Evolutionary conservation across 2,113 vertebrate genomes (phyloP).

Genomic region (Saimiri boliviensis): DNA sequence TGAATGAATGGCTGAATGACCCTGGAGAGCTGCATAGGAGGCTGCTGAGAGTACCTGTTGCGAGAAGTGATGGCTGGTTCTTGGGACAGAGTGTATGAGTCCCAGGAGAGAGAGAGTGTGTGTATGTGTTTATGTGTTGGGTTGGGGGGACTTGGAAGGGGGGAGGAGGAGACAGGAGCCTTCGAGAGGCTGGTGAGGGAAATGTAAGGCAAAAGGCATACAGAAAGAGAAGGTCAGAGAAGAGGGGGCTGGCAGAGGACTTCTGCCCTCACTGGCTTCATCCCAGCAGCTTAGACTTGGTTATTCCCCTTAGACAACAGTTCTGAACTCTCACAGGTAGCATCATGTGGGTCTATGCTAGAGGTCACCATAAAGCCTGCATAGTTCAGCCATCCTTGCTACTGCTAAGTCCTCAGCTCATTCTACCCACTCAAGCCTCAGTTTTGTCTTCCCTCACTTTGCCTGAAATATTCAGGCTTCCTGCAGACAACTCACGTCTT

Average conservation of each 20-base stretch:
- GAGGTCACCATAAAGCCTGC: no score
- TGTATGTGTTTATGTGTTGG: no score
- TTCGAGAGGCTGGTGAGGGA: neutral
- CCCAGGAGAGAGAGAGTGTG: neutral
- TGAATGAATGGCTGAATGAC: neutral
- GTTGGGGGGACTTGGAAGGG: neutral
- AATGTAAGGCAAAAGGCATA: neutral
- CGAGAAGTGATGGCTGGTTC: neutral
- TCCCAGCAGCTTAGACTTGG: neutral
- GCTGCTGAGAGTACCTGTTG: neutral
- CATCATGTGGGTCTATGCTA: neutral
- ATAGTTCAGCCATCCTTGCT: neutral
- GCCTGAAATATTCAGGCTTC: neutral
- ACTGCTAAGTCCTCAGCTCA: neutral
- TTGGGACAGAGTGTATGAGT: neutral
- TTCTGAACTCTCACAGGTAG: neutral
- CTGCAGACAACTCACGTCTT: neutral
- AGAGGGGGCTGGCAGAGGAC: neutral
- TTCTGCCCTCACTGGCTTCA: neutral
- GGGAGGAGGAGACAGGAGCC: neutral
- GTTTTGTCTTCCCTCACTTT: neutral
- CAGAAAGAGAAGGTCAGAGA: neutral
- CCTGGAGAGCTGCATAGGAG: neutral
- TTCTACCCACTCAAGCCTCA: neutral
- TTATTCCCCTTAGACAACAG: neutral